Evolutionary conservation across 2,113 vertebrate genomes (phyloP).

Genomic region (Malurus cyaneus): DNA sequence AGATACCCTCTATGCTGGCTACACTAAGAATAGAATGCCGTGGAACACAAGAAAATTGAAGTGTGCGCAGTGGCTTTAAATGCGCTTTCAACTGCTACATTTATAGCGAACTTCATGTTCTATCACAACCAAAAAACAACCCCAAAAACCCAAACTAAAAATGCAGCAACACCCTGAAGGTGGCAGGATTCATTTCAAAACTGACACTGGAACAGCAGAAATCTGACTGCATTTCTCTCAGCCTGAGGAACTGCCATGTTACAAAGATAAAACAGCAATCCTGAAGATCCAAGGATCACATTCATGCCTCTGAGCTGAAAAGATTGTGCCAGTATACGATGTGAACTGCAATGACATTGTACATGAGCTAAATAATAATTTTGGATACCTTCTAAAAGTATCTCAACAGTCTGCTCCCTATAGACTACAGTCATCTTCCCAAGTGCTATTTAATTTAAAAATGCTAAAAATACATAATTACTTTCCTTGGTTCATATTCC

Average conservation of each 20-base stretch:
- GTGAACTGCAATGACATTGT: not conserved
- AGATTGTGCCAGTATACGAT: not conserved
- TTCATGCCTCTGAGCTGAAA: not conserved
- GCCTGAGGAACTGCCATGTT: not conserved
- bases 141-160: not conserved
- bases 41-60: not conserved
- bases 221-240: not conserved
- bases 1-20: not conserved
- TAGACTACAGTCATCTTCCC: not conserved
- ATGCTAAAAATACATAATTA: constrained; percentile 44
- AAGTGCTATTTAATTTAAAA: not conserved
- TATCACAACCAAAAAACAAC: not conserved
- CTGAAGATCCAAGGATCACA: not conserved
- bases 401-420: not conserved
- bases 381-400: not conserved
- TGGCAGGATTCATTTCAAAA: not conserved
- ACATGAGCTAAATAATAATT: constrained; percentile 6
- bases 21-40: not conserved
- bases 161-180: not conserved
- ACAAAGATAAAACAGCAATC: not conserved
- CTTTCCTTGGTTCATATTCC: not conserved
- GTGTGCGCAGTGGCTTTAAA: not conserved
- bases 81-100: not conserved
- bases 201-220: not conserved
- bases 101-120: not conserved